Base-by-base conservation (phyloP, 2,113 vertebrate genomes). In the Eretmochelys imbricata region DNA sequence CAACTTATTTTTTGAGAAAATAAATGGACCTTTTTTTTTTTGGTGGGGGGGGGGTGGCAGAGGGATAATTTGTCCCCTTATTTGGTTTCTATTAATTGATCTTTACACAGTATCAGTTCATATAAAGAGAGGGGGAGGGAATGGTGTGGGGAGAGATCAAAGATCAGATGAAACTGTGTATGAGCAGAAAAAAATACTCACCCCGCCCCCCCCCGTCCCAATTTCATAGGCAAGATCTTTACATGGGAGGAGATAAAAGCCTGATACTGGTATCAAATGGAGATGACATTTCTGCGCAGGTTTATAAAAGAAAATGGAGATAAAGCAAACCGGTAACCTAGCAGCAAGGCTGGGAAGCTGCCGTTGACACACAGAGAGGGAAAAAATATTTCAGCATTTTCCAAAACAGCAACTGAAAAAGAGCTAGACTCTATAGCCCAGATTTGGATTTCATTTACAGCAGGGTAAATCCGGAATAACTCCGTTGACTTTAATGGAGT, bases 401-500 rank as follows among this genome's bases (percentile, higher is more conserved):
- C 4, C 10, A 85, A 79, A 54, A 8, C 17, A 14, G 16, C 16
- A 13, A 20, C 29, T 82, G 57, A 31, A 87, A n/a, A 46, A 79
- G 38, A 80, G 25, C 27, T 88, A 57, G 65, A 91, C 53, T 75
- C 72, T 62, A 50, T 55, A 17, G 1, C n/a, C 0, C 2, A 55
- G 27, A 27, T 80, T 59, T 49, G 89, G 79, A 80, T 93, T 84
- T 87, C 6, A 1, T 29, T 82, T 72, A 50, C 49, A 89, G 48
- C 42, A 72, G 76, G 57, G 46, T 4, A 4, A 38, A 54, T n/a
- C 11, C 5, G 12, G 85, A 80, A 51, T 24, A 38, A 8, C 80
- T 75, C 49, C 0, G 0, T 9, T 0, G 4, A 10, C 51, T 5
- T 17, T 3, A 5, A 31, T 31, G 72, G 83, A 51, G 62, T 88